A percentile compares a stretch with the other conserved stretches of the same genome.
These are phyloP conservation scores for Rhagophthalmus giganteus DNA, from an alignment of 2,888 invertebrate species.

Conservation along the genomic window DNA sequence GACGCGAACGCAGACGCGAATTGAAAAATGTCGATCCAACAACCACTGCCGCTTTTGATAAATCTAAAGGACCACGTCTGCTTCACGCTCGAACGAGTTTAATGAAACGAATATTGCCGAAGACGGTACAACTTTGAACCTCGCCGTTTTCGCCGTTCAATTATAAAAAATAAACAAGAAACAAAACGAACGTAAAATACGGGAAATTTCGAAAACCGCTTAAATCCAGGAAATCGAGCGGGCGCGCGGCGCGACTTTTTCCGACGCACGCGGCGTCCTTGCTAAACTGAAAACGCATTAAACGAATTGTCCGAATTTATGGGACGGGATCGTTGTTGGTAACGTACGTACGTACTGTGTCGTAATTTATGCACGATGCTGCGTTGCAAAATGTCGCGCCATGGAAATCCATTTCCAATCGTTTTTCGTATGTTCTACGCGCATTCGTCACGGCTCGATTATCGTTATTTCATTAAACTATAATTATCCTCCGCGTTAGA, in stretches of 20 bases:
- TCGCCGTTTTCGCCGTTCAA: too few species aligned
- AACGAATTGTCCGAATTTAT: slow-evolving; percentile 40
- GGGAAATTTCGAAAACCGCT: slow-evolving; percentile 13
- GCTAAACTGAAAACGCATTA: slow-evolving; percentile 44
- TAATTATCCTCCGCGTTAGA: too few species aligned
- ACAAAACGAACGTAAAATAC: not conserved
- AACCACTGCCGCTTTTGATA: not conserved
- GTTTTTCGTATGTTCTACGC: not conserved
- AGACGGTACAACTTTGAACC: not conserved
- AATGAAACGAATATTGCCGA: not conserved
- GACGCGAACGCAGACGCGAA: slow-evolving; percentile 19
- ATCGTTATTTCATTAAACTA: not conserved
- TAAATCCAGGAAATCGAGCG: slow-evolving; percentile 38
- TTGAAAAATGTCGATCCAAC: slow-evolving; percentile 16
- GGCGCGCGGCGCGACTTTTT: slow-evolving; percentile 37
- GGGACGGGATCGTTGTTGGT: slow-evolving; percentile 24
- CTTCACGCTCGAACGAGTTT: not conserved
- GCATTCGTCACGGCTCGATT: not conserved
- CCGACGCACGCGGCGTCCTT: slow-evolving; percentile 33
- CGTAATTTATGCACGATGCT: slow-evolving; percentile 19
- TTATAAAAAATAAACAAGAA: not conserved
- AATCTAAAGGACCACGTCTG: not conserved
- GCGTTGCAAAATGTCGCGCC: slow-evolving; percentile 33
- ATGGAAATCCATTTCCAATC: slow-evolving; percentile 32
- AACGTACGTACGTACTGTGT: not conserved